Evolutionary conservation across 2,888 invertebrate genomes (phyloP).

Genomic region (Itoplectis maculator): DNA sequence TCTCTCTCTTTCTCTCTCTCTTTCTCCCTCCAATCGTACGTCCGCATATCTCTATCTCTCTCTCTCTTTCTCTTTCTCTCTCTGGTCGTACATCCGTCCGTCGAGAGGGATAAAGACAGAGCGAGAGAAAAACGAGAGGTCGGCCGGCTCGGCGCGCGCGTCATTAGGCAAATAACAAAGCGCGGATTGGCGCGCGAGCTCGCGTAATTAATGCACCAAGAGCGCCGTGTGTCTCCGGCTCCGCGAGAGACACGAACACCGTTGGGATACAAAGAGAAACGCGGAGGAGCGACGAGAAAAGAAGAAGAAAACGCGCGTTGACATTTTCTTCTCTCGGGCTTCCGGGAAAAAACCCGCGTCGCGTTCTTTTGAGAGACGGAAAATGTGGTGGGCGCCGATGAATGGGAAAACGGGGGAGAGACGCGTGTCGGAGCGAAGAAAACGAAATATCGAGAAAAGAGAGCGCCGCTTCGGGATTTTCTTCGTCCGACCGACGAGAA

Average conservation of each 20-base stretch:
- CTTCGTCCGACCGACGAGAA: too few species aligned
- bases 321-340: slow-evolving; percentile 27
- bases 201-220: slow-evolving; percentile 40
- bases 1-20: too few species aligned
- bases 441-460: not conserved
- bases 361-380: slow-evolving; percentile 2
- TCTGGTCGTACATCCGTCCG: too few species aligned
- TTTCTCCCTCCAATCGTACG: too few species aligned
- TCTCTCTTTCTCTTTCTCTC: too few species aligned
- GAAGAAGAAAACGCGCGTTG: slow-evolving; percentile 13
- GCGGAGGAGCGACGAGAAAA: not conserved
- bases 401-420: not conserved
- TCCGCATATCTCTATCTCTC: too few species aligned
- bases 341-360: not conserved
- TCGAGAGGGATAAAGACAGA: too few species aligned
- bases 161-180: slow-evolving; percentile 49
- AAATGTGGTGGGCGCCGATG: slow-evolving; percentile 9
- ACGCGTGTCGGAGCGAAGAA: not conserved
- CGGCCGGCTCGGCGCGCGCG: slow-evolving; percentile 10
- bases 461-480: not conserved
- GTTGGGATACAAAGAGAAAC: slow-evolving; percentile 21
- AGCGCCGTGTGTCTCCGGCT: slow-evolving; percentile 3
- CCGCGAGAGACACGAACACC: not conserved
- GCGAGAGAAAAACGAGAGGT: slow-evolving; percentile 11
- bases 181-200: slow-evolving; percentile 39